Base-by-base conservation (phyloP, 2,888 invertebrate species). In the Deilephila elpenor region DNA sequence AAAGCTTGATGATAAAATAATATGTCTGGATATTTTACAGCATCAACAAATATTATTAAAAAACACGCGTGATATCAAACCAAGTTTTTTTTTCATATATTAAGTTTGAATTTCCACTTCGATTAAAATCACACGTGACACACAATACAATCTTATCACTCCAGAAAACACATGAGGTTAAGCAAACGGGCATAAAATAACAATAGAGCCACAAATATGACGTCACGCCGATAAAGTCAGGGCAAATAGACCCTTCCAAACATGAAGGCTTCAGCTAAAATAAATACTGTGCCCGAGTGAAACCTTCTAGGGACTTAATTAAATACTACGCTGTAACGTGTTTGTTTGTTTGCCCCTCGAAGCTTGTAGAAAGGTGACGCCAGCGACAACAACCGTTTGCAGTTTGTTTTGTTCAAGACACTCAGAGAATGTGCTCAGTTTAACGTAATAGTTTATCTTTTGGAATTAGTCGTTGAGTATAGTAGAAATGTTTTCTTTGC, bases 221-320 rank as follows among this genome's bases (percentile, higher is more conserved):
- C 77, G 76, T 74, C 80, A 79, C 78, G 79, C 82, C 83, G 85
- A 85, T 85, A 85, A 82, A 80, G 83, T 81, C 77, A 77, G 78
- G 72, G 83, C 82, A 85, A 86, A 84, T 80, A 84, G 79, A 77
- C 83, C 83, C 80, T 78, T 77, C 77, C 83, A 83, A 84, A 84
- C 82, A 81, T 78, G 78, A 77, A 74, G 82, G 83, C 83, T 82
- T 81, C 79, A 80, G 81, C 82, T 81, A 80, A 84, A 86, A 85
- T 85, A 86, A 85, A 86, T 84, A 86, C 76, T 77, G 77, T 78
- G 74, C 78, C 80, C 75, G 72, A 78, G 76, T 78, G 81, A 78
- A 83, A 82, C 80, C 81, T 83, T 79, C 78, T 74, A 78, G 77
- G 78, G 80, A 81, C 81, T 83, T 86, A 86, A 86, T 85, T 86